These are phyloP conservation scores for Danaus melanippus DNA, from an alignment of 1,140 invertebrate genomes.

Conservation along the genomic window DNA sequence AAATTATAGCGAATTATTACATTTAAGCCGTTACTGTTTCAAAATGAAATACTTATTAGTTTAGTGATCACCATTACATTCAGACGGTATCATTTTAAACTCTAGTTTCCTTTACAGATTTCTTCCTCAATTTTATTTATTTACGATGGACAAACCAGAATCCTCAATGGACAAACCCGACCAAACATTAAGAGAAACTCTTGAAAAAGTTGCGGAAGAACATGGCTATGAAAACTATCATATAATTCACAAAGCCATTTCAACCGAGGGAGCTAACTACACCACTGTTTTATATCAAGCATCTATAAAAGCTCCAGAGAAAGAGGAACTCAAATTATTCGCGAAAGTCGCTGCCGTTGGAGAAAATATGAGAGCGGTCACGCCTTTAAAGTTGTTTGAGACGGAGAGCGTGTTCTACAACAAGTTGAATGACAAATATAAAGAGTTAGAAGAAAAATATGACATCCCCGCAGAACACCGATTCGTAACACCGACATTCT, in stretches of 20 bases:
- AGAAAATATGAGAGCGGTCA: conserved; percentile 26
- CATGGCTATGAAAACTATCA: conserved; percentile 18
- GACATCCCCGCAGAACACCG: conserved; percentile 26
- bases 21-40: no score
- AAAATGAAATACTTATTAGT: no score
- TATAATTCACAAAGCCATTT: conserved; percentile 16
- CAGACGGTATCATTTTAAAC: no score
- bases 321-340: conserved; percentile 35
- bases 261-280: conserved; percentile 35
- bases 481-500: conserved; percentile 29
- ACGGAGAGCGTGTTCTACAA: conserved; percentile 39
- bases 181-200: conserved; percentile 11
- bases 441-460: conserved; percentile 30
- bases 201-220: conserved; percentile 24
- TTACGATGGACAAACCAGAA: conserved; percentile 17
- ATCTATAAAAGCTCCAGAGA: conserved; percentile 19
- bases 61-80: no score
- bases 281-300: conserved; percentile 29
- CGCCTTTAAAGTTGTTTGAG: conserved; percentile 26
- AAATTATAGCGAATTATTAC: no score
- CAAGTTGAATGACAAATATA: conserved; percentile 29
- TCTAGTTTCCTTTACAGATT: conserved; percentile 7
- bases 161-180: no score
- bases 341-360: conserved; percentile 37
- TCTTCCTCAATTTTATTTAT: background rate